phyloP scores from a whole-genome alignment of 1,140 invertebrate species.

The Neodiprion virginianus region DNA sequence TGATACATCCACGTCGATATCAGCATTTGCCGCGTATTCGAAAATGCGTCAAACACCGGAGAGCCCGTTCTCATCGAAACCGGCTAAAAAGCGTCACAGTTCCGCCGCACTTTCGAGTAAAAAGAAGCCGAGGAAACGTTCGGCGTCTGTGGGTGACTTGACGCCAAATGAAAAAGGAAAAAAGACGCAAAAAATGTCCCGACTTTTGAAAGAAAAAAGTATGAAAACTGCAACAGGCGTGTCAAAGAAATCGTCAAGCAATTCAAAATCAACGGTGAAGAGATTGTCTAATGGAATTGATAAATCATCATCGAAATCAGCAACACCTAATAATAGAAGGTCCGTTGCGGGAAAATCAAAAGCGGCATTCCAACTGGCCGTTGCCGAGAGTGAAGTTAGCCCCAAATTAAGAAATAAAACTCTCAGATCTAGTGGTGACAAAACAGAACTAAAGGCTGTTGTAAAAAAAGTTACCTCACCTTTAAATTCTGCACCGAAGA shows the following conservation, averaged over 20 bases:
- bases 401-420: neutral
- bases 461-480: neutral
- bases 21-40: neutral
- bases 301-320: neutral
- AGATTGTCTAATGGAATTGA: neutral
- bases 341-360: neutral
- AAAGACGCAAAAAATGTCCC: neutral
- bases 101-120: neutral
- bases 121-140: neutral
- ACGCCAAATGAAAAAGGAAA: neutral
- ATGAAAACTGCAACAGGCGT: too few species aligned
- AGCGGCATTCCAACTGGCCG: neutral
- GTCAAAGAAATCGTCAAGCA: too few species aligned
- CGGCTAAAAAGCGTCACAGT: slow-evolving; percentile 5
- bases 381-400: neutral
- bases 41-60: neutral
- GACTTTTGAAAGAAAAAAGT: too few species aligned
- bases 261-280: neutral
- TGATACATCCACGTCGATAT: neutral
- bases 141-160: neutral
- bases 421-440: neutral
- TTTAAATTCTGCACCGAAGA: neutral
- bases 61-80: neutral
- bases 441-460: neutral
- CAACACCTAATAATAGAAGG: neutral